A percentile compares a stretch with the other conserved stretches of the same genome.
These are phyloP conservation scores for Tricholauxania praeusta DNA, from an alignment of 2,888 invertebrate genomes.

Conservation along the genomic window DNA sequence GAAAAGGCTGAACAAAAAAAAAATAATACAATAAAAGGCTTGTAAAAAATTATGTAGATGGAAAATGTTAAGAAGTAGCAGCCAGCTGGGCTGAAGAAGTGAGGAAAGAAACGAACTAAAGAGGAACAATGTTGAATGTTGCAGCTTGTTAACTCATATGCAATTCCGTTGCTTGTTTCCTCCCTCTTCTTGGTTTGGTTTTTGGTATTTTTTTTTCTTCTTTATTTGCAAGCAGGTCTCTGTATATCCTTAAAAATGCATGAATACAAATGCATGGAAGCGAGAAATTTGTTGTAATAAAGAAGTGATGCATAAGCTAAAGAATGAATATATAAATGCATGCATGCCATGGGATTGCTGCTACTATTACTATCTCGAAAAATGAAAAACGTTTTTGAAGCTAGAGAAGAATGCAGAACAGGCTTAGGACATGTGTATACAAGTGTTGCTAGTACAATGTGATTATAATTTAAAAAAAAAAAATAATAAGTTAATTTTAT, in stretches of 20 bases:
- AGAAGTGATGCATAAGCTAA: conserved; percentile 31
- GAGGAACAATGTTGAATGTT: conserved; percentile 35
- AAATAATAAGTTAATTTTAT: no score
- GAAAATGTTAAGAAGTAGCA: no score
- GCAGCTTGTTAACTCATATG: conserved; percentile 61
- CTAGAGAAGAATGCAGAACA: no score
- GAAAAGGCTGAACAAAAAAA: no score
- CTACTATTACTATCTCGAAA: no score
- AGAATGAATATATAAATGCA: neutral
- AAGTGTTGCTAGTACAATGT: no score
- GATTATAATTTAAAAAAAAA: no score
- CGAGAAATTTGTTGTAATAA: conserved; percentile 61
- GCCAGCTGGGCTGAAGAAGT: no score
- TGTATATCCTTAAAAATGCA: conserved; percentile 38
- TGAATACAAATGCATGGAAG: conserved; percentile 45
- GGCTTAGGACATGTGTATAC: no score
- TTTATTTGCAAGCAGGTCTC: conserved; percentile 2
- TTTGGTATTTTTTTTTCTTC: conserved; percentile 16
- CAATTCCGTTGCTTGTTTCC: conserved; percentile 52
- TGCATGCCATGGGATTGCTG: no score
- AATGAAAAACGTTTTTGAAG: no score
- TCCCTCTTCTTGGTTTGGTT: conserved; percentile 48
- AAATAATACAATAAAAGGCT: neutral
- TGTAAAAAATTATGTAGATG: neutral
- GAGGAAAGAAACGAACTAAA: no score